Evolutionary conservation across 2,797 vertebrate genomes (phyloP), one percentile per base, ranked within the genome.

Genomic region (Paratrypauchen microcephalus): DNA sequence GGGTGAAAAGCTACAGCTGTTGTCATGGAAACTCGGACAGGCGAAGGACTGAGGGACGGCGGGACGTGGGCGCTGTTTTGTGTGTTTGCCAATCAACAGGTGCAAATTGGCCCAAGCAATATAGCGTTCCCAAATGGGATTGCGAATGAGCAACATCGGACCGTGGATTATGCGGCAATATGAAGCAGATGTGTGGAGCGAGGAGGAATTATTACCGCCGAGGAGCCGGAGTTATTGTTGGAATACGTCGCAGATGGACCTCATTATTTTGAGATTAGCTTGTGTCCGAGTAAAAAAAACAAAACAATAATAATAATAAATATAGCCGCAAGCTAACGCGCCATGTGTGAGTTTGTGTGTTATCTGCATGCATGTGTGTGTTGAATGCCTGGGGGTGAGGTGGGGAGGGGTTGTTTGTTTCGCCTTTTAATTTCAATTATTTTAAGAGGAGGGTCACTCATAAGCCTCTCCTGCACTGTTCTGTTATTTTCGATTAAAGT

Each of bases 1-100:
- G 83, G 80, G 82, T 85, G 87, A 32, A 57, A 57, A 88, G 90
- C 85, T 88, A 89, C 86, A 86, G 86, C 79, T 78, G 90, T 93
- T 93, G 87, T 91, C 88, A 93, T 91, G 91, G 92, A 90, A 92
- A 93, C 92, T 84, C 86, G 80, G 86, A 60, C 57, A 76, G 87
- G 82, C 88, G 83, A 41, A 41, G 88, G 86, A 88, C 89, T 84
- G 87, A 88, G 83, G 79, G 72, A 59, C 30, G 30, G 57, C 16
- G 41, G 78, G 76, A 45, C 2, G 71, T 32, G 66, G 32, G 66
- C 11, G 62, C 28, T 66, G 73, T 52, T 32, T 32, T 58, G 68
- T 65, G 45, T 48, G 79, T 82, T 82, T 75, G 81, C 81, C 86
- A 59, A 83, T 88, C 87, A 88, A 91, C 90, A 91, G 90, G 91